Evolutionary conservation across 2,888 invertebrate species (phyloP).

Genomic region (Criorhina ranunculi): DNA sequence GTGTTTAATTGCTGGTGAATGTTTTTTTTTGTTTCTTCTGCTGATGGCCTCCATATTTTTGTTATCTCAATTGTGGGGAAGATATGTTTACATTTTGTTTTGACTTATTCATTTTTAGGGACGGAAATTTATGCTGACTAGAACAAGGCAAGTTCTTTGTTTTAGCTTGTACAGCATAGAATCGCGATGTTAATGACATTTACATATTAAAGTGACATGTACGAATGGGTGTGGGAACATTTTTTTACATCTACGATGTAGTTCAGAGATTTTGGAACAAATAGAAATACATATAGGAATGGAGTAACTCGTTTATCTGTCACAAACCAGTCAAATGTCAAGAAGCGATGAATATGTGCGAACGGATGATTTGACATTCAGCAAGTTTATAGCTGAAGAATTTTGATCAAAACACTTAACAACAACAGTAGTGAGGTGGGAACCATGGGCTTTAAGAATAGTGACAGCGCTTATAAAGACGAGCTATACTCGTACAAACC

Average conservation of each 20-base stretch:
- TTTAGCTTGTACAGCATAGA: conserved; percentile 8
- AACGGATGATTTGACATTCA: too few relatives aligned
- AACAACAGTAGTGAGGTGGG: too few relatives aligned
- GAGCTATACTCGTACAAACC: too few relatives aligned
- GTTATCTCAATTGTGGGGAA: conserved; percentile 58
- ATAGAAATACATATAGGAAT: not conserved
- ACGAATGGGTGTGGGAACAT: not conserved
- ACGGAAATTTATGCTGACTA: not conserved
- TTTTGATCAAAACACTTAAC: too few relatives aligned
- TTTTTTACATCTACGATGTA: not conserved
- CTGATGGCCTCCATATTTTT: conserved; percentile 66
- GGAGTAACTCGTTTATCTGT: too few relatives aligned
- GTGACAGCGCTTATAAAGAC: too few relatives aligned
- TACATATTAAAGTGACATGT: not conserved
- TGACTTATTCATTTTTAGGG: not conserved
- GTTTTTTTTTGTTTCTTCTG: conserved; percentile 30
- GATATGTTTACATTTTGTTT: conserved; percentile 36
- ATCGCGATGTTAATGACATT: conserved; percentile 8
- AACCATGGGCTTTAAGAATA: too few relatives aligned
- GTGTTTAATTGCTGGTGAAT: conserved; percentile 53
- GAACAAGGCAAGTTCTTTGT: conserved; percentile 27
- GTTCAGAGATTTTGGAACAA: not conserved
- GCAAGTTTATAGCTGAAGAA: too few relatives aligned
- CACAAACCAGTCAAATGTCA: too few relatives aligned
- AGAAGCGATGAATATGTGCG: too few relatives aligned